Percentiles rank a stretch among this genome's conserved stretches.
Evolutionary conservation across 2,888 invertebrate genomes (phyloP).

Genomic region (Laothoe populi): DNA sequence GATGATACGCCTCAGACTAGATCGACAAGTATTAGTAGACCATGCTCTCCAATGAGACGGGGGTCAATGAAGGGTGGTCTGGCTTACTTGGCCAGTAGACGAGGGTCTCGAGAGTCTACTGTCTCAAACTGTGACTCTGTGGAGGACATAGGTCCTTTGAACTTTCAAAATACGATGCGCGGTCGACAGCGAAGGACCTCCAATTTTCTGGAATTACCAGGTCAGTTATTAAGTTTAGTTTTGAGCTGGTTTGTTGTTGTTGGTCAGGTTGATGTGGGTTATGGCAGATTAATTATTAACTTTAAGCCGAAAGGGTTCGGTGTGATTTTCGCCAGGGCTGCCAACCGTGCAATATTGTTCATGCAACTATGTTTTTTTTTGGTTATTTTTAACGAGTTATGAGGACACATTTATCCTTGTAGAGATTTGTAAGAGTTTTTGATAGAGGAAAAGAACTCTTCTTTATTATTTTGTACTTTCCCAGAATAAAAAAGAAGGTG

Average conservation of each 20-base stretch:
- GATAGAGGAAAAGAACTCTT: no score
- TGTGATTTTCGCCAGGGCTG: neutral
- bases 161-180: constrained; percentile 91
- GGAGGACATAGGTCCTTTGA: constrained; percentile 92
- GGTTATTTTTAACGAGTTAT: no score
- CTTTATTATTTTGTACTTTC: no score
- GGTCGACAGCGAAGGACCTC: constrained; percentile 92
- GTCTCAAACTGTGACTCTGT: constrained; percentile 87
- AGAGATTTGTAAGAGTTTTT: no score
- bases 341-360: no score
- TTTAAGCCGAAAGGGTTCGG: neutral
- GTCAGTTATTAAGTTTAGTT: constrained; percentile 72
- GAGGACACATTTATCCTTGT: no score
- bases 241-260: neutral
- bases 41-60: constrained; percentile 87
- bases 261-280: constrained; percentile 24
- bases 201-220: constrained; percentile 94
- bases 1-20: constrained; percentile 85
- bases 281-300: constrained; percentile 26
- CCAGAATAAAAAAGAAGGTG: no score
- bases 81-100: constrained; percentile 92
- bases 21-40: constrained; percentile 86
- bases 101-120: constrained; percentile 93
- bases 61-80: constrained; percentile 89
- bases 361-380: no score